These are phyloP conservation scores for Diploptera punctata DNA, from an alignment of 2,888 invertebrate genomes.

Conservation along the genomic window DNA sequence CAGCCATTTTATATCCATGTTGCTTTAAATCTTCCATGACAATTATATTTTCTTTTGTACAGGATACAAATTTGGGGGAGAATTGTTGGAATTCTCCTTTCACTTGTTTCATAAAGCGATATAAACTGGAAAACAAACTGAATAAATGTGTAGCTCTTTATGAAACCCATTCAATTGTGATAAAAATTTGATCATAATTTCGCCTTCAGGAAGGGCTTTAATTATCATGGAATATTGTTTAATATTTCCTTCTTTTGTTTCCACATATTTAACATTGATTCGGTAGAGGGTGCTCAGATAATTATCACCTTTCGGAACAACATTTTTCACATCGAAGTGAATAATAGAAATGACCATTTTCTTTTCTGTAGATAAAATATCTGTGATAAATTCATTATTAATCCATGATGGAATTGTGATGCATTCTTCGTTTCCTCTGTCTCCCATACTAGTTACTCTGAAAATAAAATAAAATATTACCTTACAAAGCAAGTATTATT, in stretches of 20 bases:
- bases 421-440: background rate
- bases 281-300: slow-evolving; percentile 35
- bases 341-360: no score
- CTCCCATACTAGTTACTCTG: background rate
- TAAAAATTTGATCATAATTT: slow-evolving; percentile 1
- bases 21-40: slow-evolving; percentile 30
- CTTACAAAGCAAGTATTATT: no score
- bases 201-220: slow-evolving; percentile 32
- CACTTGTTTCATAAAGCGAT: background rate
- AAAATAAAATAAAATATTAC: no score
- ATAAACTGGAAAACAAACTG: no score
- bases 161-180: background rate
- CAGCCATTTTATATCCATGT: slow-evolving; percentile 37
- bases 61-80: background rate
- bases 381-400: slow-evolving; percentile 16
- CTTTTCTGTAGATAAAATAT: slow-evolving; percentile 5
- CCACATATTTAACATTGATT: background rate
- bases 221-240: slow-evolving; percentile 30
- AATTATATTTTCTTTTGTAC: background rate
- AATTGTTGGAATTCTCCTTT: background rate
- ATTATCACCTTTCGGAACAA: slow-evolving; percentile 38
- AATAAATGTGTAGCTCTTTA: no score
- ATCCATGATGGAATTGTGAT: slow-evolving; percentile 22
- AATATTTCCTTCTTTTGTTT: background rate
- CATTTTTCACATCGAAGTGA: background rate